Conservation (phyloP, 64 coral and sea anemone genomes). For the Montipora capricornis region DNA sequence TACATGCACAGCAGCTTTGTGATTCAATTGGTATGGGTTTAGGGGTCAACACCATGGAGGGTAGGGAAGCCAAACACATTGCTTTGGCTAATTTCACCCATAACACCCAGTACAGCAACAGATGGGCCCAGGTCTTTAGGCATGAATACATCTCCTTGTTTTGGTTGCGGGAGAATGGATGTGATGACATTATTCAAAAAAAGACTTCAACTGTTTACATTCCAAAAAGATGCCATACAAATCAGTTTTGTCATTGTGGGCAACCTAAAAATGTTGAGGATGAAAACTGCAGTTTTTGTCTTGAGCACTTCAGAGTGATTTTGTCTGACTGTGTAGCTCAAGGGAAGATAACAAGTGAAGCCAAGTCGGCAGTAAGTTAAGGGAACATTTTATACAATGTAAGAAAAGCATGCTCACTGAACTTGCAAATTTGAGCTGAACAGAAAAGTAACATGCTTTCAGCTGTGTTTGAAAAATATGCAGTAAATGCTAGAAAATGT, state of each 20-base stretch:
- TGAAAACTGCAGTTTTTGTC: conserved; percentile 38
- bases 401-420: too few species aligned
- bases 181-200: too few species aligned
- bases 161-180: not conserved
- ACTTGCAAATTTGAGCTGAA: too few species aligned
- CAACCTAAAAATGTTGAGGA: conserved; percentile 29
- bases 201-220: too few species aligned
- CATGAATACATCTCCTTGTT: conserved; percentile 67
- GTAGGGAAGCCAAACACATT: conserved; percentile 78
- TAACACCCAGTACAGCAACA: not conserved
- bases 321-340: conserved; percentile 2
- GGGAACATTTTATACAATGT: not conserved
- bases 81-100: conserved; percentile 25
- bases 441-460: too few species aligned
- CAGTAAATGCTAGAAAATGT: too few species aligned
- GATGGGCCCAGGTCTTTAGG: conserved; percentile 64
- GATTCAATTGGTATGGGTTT: conserved; percentile 49
- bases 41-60: conserved; percentile 56
- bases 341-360: not conserved
- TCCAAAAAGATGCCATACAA: conserved; percentile 30
- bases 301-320: not conserved
- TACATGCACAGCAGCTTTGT: conserved; percentile 51
- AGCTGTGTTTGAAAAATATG: too few species aligned
- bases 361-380: not conserved
- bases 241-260: conserved; percentile 59